Base-by-base conservation (phyloP, 2,888 invertebrate species). In the Priocnemis perturbator region DNA sequence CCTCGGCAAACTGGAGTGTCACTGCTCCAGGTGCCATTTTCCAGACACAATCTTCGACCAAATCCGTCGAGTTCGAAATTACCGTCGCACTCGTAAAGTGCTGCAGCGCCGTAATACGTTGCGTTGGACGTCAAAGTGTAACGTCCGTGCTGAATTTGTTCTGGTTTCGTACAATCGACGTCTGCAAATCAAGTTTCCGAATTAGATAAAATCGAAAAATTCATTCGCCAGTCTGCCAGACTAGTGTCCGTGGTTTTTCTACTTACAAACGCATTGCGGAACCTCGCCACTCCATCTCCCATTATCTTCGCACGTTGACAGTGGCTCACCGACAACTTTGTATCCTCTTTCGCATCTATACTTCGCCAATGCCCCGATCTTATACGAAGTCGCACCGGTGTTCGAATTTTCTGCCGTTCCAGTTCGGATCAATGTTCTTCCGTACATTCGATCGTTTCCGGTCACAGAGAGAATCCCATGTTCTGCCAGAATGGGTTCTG, bases 21-120 rank as follows among this genome's bases (percentile, higher is more conserved):
- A 19, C 95, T 95, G 83, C 96, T 96, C 97, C 97, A 97, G 0
- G 96, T 96, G 60, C 95, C 96, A 85, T 97, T 95, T 84, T 97
- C 97, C 63, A 96, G 92, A 84, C 97, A 97, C 61, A 96, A 89
- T 69, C 97, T 90, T 62, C 97, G 91, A 2, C 95, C 95, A 2
- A 95, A 95, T 0, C 97, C 97, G 77, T 95, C 95, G 14, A 97
- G 90, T 85, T 94, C 94, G 89, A 93, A 97, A 85, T 96, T 95
- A 2, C 92, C 91, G 67, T 95, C 92, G 84, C 97, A 97, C 79
- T 95, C 94, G 86, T 97, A 97, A 7, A 96, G 90, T 0, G 93
- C 96, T 1, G 95, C 93, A 0, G 96, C 95, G 0, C 97, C 97
- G 82, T 97, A 96, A 87, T 96, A 96, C 0, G 97, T 97, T 0